Base-by-base conservation (phyloP, 2,113 vertebrate genomes). In the Eupsittula cactorum region DNA sequence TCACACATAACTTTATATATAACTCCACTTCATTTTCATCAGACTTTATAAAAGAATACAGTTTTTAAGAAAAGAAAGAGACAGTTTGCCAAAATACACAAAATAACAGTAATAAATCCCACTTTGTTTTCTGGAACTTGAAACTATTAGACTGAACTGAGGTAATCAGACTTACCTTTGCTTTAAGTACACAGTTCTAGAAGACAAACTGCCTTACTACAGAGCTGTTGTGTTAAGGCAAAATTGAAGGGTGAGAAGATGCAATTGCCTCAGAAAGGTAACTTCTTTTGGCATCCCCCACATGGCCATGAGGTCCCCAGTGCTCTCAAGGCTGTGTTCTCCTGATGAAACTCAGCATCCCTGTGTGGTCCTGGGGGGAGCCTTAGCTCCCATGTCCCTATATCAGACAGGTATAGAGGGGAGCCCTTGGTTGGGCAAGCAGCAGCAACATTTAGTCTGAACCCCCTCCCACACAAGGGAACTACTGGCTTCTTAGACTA, bases 161-260 rank as follows among this genome's bases (percentile, higher is more conserved):
- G 16, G 65, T 71, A 86, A 96, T 90, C 70, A 60, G 14, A 71
- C 92, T 90, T 68, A 86, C n/a, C 18, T 96, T 91, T 83, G 35
- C 89, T 74, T 85, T 95, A 84, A 86, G 28, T 31, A 59, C 42
- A 90, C 16, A 49, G 11, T 73, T 69, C 65, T 46, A 63, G 62
- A 37, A 88, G 31, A 53, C n/a, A 86, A 69, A 70, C n/a, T 49
- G 47, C 27, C 75, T 88, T 82, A 29, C 15, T 39, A 33, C 16
- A 80, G 39, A 88, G 27, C 15, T 68, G 35, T 52, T 75, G 28
- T 37, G 17, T 24, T 70, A 55, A 55, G 55, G 37, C 33, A 80
- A 67, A 80, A 59, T 42, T 24, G 62, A 67, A 92, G 46, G 23
- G 35, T 63, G 53, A 57, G n/a, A 20, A 64, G 79, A 63, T 20